These are phyloP conservation scores for Electrophaes corylata DNA, from an alignment of 2,888 invertebrate species.

Conservation along the genomic window DNA sequence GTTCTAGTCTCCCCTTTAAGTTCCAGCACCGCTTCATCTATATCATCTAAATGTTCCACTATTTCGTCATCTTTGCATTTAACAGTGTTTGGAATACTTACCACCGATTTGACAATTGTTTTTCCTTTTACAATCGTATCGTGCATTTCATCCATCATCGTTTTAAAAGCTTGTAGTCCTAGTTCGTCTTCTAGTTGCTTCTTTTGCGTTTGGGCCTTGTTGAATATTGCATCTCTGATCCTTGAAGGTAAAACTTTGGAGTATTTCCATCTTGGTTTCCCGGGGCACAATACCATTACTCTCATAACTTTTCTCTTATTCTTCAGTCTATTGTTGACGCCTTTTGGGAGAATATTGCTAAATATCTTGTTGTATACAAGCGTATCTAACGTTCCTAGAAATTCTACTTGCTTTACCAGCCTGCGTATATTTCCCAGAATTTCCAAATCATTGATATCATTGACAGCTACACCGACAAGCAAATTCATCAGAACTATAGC, in stretches of 20 bases:
- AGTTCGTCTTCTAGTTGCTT: slow-evolving; percentile 67
- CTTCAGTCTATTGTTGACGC: slow-evolving; percentile 61
- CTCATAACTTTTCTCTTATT: slow-evolving; percentile 64
- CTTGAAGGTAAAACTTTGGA: slow-evolving; percentile 63
- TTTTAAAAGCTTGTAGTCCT: slow-evolving; percentile 58
- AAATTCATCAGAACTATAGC: slow-evolving; percentile 85
- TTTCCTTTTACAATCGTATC: slow-evolving; percentile 58
- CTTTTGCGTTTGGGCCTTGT: slow-evolving; percentile 69
- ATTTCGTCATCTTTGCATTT: slow-evolving; percentile 56
- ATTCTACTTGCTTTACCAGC: slow-evolving; percentile 83
- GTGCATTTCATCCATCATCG: slow-evolving; percentile 68
- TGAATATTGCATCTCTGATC: slow-evolving; percentile 70
- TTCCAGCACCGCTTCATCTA: slow-evolving; percentile 60
- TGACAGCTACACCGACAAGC: slow-evolving; percentile 85
- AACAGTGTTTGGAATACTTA: slow-evolving; percentile 32
- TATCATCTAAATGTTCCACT: slow-evolving; percentile 57
- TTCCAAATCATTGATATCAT: slow-evolving; percentile 84
- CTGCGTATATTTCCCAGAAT: slow-evolving; percentile 81
- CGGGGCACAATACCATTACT: slow-evolving; percentile 66
- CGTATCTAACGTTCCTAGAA: slow-evolving; percentile 78
- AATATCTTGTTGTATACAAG: slow-evolving; percentile 76
- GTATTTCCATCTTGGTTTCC: slow-evolving; percentile 62
- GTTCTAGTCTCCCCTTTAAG: slow-evolving; percentile 59
- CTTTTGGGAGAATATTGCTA: slow-evolving; percentile 63
- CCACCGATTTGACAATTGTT: slow-evolving; percentile 35